Conservation (phyloP, 2,113 vertebrate genomes). For the Oryctolagus cuniculus region DNA sequence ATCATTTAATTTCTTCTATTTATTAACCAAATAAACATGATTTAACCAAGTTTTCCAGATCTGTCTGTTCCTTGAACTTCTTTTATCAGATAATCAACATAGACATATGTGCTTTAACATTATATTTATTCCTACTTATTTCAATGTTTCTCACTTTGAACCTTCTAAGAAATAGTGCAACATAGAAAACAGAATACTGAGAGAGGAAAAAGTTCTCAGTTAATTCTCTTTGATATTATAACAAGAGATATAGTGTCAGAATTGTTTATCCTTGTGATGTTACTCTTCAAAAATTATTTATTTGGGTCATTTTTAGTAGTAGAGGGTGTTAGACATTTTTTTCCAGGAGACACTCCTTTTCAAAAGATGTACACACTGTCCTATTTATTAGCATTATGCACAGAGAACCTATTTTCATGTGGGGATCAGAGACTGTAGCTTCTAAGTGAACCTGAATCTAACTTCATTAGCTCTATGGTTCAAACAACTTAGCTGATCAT, state of each 20-base stretch:
- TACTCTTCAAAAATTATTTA: background rate
- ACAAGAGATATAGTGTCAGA: background rate
- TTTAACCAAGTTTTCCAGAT: background rate
- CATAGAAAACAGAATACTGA: no score
- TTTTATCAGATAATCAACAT: background rate
- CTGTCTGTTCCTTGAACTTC: background rate
- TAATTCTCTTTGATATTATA: background rate
- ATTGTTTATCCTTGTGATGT: background rate
- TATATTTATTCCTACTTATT: conserved; percentile 36
- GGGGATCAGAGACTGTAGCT: background rate
- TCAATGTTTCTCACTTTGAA: background rate
- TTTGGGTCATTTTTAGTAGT: background rate
- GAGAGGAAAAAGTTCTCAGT: background rate
- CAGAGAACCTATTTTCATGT: background rate
- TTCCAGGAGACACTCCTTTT: background rate
- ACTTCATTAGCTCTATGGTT: background rate
- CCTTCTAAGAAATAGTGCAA: background rate
- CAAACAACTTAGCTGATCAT: background rate
- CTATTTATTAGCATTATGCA: background rate
- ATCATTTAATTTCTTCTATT: background rate
- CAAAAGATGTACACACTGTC: background rate
- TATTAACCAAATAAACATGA: background rate
- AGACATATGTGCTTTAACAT: background rate
- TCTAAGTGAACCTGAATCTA: background rate
- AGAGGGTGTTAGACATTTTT: background rate